Conservation (phyloP, 2,888 invertebrate species). For the Cataglyphis albicans region DNA sequence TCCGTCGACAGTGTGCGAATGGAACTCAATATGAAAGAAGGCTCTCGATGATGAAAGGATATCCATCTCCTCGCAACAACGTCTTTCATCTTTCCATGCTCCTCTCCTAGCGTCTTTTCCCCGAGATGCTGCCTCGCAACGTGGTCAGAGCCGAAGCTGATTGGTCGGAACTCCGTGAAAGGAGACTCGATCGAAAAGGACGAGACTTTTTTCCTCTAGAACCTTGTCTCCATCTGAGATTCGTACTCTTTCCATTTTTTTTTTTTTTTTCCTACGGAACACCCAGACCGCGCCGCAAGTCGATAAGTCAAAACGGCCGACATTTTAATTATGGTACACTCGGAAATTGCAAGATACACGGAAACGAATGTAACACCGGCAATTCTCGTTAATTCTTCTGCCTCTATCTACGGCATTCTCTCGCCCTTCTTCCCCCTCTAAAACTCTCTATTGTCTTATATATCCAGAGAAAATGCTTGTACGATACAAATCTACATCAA, state of each 20-base stretch:
- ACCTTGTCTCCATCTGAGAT: constrained; percentile 49
- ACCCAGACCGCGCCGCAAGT: constrained; percentile 37
- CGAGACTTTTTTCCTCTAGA: constrained; percentile 36
- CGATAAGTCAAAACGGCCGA: constrained; percentile 75
- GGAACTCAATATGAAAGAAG: constrained; percentile 51
- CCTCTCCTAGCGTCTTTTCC: constrained; percentile 33
- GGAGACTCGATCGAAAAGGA: constrained; percentile 39
- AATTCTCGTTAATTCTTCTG: constrained; percentile 67
- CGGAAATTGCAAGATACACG: constrained; percentile 73
- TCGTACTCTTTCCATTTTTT: constrained; percentile 47
- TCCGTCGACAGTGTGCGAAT: constrained; percentile 34
- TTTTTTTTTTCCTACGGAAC: constrained; percentile 51
- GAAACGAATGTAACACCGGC: constrained; percentile 65
- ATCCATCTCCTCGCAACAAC: constrained; percentile 53
- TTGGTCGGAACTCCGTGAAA: constrained; percentile 66
- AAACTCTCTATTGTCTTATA: constrained; percentile 14
- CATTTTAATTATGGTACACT: constrained; percentile 75
- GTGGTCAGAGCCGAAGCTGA: constrained; percentile 63
- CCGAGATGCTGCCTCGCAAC: constrained; percentile 31
- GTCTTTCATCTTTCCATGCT: constrained; percentile 65
- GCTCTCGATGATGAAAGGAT: constrained; percentile 57
- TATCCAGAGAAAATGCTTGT: not conserved
- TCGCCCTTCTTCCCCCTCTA: not conserved
- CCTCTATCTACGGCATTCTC: constrained; percentile 5
- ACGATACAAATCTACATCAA: constrained; percentile 10